These are phyloP conservation scores for Eudyptes chrysolophus DNA, from an alignment of 2,113 vertebrate species.

Conservation along the genomic window DNA sequence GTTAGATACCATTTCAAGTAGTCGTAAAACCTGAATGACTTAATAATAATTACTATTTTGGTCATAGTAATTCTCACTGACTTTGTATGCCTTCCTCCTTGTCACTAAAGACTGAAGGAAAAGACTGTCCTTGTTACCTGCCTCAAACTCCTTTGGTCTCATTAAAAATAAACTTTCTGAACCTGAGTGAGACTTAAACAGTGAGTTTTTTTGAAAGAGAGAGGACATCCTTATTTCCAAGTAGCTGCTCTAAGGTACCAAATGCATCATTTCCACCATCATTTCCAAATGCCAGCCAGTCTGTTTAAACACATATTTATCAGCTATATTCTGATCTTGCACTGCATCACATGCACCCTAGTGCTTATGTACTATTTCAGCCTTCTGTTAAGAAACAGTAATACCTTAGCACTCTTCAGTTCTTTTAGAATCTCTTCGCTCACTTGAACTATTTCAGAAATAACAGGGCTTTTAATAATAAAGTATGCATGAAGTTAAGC, in stretches of 20 bases:
- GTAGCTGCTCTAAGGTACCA: not conserved
- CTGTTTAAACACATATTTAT: not conserved
- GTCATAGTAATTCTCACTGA: not conserved
- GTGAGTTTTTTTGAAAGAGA: not conserved
- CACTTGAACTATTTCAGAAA: not conserved
- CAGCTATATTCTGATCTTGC: not conserved
- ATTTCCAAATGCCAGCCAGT: not conserved
- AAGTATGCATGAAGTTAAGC: not conserved
- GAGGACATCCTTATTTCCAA: not conserved
- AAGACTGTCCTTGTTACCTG: not conserved
- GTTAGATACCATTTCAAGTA: not conserved
- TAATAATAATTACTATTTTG: not conserved
- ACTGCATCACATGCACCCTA: not conserved
- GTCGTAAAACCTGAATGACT: not conserved
- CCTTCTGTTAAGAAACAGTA: not conserved
- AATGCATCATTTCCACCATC: not conserved
- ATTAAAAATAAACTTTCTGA: not conserved
- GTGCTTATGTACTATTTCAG: not conserved
- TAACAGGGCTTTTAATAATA: not conserved
- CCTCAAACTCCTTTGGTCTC: not conserved
- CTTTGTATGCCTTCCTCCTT: not conserved
- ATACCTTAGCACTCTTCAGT: not conserved
- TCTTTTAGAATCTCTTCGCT: not conserved
- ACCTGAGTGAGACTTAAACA: not conserved
- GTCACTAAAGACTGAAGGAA: not conserved